Evolutionary conservation across 2,888 invertebrate species (phyloP).

Genomic region (Agriotes lineatus): DNA sequence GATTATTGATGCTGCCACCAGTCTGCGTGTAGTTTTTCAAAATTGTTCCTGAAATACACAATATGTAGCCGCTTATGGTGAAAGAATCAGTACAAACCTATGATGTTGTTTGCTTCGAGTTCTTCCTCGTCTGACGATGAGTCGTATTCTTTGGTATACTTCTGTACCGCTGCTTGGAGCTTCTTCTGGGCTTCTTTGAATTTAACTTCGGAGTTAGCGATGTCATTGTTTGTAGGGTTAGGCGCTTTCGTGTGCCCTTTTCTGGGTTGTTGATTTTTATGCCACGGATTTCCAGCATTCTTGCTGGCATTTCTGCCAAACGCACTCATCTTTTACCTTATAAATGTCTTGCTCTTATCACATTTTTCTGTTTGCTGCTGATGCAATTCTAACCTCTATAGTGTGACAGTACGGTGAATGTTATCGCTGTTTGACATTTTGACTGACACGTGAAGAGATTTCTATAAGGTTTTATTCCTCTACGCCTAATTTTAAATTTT

Average conservation of each 20-base stretch:
- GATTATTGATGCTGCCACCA: conserved; percentile 64
- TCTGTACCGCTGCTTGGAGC: conserved; percentile 68
- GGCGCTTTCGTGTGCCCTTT: neutral
- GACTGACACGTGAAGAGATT: too few relatives aligned
- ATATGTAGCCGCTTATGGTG: too few relatives aligned
- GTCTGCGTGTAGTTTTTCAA: conserved; percentile 67
- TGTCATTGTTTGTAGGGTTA: neutral
- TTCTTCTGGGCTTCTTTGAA: conserved; percentile 68
- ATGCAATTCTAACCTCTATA: too few relatives aligned
- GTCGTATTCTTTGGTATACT: conserved; percentile 66
- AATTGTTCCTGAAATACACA: conserved; percentile 7
- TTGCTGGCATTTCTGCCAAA: conserved; percentile 25
- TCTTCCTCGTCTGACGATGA: conserved; percentile 71
- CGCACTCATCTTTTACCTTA: conserved; percentile 25
- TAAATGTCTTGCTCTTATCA: neutral
- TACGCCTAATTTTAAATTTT: too few relatives aligned
- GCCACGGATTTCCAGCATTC: conserved; percentile 22
- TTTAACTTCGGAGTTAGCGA: conserved; percentile 50
- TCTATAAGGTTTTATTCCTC: too few relatives aligned
- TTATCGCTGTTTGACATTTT: too few relatives aligned
- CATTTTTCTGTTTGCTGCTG: too few relatives aligned
- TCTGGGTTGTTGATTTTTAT: neutral
- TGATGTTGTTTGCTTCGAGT: conserved; percentile 66
- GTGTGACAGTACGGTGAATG: too few relatives aligned
- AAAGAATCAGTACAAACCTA: conserved; percentile 64